Percentiles rank a stretch among this genome's conserved stretches.
Evolutionary conservation across 2,888 invertebrate genomes (phyloP).

Genomic region (Allolobophora icterica): DNA sequence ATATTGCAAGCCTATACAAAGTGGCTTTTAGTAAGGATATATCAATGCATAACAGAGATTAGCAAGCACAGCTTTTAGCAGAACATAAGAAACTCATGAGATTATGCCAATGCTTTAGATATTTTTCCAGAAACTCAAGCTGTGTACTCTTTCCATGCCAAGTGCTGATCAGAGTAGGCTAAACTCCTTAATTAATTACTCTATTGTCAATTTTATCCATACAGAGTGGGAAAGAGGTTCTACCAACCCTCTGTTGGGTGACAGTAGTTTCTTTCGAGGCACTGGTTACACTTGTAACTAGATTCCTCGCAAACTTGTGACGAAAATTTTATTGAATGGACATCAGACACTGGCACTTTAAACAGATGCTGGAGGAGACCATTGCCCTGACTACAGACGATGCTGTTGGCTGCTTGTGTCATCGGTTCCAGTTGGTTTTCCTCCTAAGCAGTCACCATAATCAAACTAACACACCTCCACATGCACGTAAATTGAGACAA

Average conservation of each 20-base stretch:
- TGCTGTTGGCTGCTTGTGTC: slow-evolving; percentile 40
- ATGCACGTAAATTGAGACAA: neutral
- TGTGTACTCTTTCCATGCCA: too few relatives aligned
- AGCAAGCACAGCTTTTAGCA: too few relatives aligned
- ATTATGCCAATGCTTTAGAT: too few relatives aligned
- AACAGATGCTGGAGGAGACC: slow-evolving; percentile 40
- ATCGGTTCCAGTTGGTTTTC: slow-evolving; percentile 38
- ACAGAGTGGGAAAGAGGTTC: neutral
- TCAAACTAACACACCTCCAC: neutral
- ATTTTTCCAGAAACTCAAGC: too few relatives aligned
- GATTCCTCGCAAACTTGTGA: slow-evolving; percentile 38
- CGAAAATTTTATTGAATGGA: slow-evolving; percentile 40
- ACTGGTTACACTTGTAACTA: slow-evolving; percentile 39
- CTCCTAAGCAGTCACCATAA: slow-evolving; percentile 25
- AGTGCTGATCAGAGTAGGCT: too few relatives aligned
- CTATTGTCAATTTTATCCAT: too few relatives aligned
- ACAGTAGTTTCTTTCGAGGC: slow-evolving; percentile 41
- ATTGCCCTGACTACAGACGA: slow-evolving; percentile 43
- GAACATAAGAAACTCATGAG: too few relatives aligned
- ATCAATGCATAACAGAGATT: too few relatives aligned
- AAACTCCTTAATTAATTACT: too few relatives aligned
- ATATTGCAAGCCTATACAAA: too few relatives aligned
- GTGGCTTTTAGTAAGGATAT: too few relatives aligned
- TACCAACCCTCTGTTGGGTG: neutral
- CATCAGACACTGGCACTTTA: slow-evolving; percentile 36